Evolutionary conservation across 2,888 invertebrate genomes (phyloP).

Genomic region (Eupithecia inturbata): DNA sequence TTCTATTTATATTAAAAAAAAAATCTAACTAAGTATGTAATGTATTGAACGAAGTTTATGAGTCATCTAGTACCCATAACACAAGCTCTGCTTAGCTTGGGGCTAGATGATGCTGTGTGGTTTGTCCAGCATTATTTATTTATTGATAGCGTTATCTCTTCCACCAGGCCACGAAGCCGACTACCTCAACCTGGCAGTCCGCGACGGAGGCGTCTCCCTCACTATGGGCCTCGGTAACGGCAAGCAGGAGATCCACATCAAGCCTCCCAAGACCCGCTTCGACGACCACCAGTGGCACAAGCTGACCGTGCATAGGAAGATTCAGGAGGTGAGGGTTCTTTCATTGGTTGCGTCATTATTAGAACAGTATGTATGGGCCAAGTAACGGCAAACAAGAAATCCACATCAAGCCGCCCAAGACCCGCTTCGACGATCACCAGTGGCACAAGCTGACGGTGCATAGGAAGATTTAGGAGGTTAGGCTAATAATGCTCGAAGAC

Average conservation of each 20-base stretch:
- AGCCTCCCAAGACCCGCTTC: slow-evolving; percentile 93
- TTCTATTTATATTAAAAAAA: no score
- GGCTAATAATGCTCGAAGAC: slow-evolving; percentile 6
- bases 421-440: slow-evolving; percentile 93
- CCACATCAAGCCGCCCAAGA: neutral
- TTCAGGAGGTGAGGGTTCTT: slow-evolving; percentile 90
- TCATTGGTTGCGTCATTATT: neutral
- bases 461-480: slow-evolving; percentile 95
- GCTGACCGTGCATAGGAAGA: slow-evolving; percentile 93
- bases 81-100: no score
- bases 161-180: slow-evolving; percentile 93
- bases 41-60: no score
- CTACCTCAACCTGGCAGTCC: slow-evolving; percentile 94
- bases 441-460: slow-evolving; percentile 97
- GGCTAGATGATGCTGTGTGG: neutral
- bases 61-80: no score
- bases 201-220: slow-evolving; percentile 94
- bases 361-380: neutral
- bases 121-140: neutral
- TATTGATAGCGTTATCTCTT: slow-evolving; percentile 24
- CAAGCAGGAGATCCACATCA: slow-evolving; percentile 94
- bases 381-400: neutral
- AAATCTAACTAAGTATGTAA: no score
- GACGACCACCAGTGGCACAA: slow-evolving; percentile 99
- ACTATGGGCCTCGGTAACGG: slow-evolving; percentile 96